These are phyloP conservation scores for Montipora capricornis DNA, from an alignment of 64 coral and sea anemone species.

Conservation along the genomic window DNA sequence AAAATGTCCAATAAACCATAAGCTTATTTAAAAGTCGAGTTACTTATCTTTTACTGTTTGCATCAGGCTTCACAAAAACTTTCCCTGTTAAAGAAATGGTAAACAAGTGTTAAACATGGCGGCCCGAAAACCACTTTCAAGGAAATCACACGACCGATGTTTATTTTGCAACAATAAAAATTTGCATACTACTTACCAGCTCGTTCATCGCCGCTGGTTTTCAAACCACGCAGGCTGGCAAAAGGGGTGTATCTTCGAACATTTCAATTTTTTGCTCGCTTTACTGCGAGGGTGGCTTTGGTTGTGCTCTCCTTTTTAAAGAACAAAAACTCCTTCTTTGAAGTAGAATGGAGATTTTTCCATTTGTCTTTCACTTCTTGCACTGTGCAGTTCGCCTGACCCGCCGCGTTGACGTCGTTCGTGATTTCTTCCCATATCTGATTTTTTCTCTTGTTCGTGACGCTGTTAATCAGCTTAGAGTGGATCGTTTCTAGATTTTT, in stretches of 20 bases:
- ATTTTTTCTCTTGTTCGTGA: background rate
- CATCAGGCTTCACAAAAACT: too few relatives aligned
- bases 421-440: background rate
- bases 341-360: background rate
- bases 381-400: background rate
- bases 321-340: background rate
- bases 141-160: background rate
- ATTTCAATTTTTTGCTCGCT: slow-evolving; percentile 30
- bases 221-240: background rate
- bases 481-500: slow-evolving; percentile 32
- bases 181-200: background rate
- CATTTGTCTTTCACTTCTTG: slow-evolving; percentile 36
- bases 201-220: background rate
- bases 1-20: background rate
- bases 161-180: background rate
- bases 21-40: background rate
- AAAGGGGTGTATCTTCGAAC: slow-evolving; percentile 41
- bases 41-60: too few relatives aligned
- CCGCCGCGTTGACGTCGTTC: background rate
- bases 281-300: background rate
- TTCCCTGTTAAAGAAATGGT: background rate
- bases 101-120: background rate
- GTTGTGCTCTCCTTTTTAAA: background rate
- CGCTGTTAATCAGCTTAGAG: slow-evolving; percentile 26
- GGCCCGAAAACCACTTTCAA: background rate